These are phyloP conservation scores for Mantis religiosa DNA, from an alignment of 2,888 invertebrate species.

Conservation along the genomic window DNA sequence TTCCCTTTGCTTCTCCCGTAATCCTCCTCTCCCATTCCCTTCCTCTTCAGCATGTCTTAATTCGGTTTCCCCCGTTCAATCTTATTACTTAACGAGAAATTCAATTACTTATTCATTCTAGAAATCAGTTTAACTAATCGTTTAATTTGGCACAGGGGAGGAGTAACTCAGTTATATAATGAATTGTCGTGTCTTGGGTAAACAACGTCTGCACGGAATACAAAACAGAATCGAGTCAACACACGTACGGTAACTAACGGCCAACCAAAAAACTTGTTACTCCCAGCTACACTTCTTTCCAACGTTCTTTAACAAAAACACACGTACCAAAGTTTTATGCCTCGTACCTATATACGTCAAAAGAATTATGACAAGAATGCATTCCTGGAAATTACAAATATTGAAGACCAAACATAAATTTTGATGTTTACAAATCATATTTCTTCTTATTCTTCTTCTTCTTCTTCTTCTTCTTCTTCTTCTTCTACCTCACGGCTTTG, in stretches of 20 bases:
- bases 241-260: background rate
- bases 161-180: conserved; percentile 46
- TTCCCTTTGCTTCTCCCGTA: background rate
- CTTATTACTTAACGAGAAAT: conserved; percentile 49
- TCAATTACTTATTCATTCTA: conserved; percentile 50
- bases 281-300: background rate
- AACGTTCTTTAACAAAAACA: background rate
- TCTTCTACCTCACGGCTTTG: too few relatives aligned
- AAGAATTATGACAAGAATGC: background rate
- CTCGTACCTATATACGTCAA: too few relatives aligned
- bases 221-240: conserved; percentile 29
- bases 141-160: conserved; percentile 42
- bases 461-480: too few relatives aligned
- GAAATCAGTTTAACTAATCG: conserved; percentile 50
- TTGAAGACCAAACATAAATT: background rate
- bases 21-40: background rate
- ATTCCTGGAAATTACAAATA: conserved; percentile 26
- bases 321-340: conserved; percentile 19
- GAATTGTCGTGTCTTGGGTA: conserved; percentile 48
- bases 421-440: too few relatives aligned
- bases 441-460: too few relatives aligned
- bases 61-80: conserved; percentile 54
- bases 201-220: conserved; percentile 39
- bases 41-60: conserved; percentile 15
- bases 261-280: conserved; percentile 9